A percentile compares a stretch with the other conserved stretches of the same genome.
phyloP scores from a whole-genome alignment of 1,140 invertebrate species.

The Charaxes varanes region DNA sequence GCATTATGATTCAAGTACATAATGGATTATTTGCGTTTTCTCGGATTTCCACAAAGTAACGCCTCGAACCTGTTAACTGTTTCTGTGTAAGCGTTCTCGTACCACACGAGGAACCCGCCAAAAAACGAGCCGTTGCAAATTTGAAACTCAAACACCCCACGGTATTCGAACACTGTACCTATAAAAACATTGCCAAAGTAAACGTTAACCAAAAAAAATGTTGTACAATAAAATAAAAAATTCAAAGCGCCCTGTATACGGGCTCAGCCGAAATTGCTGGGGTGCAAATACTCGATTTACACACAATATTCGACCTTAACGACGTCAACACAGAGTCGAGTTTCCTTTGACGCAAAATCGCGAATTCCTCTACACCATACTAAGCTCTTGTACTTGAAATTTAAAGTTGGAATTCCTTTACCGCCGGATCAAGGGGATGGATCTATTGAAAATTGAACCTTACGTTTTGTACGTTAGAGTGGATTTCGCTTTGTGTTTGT shows the following conservation, averaged over 20 bases:
- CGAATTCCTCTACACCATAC: too few relatives aligned
- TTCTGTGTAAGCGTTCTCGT: too few relatives aligned
- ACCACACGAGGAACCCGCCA: too few relatives aligned
- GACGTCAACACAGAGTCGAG: not conserved
- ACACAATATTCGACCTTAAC: constrained; percentile 14
- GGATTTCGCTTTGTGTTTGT: constrained; percentile 1
- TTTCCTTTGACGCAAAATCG: constrained; percentile 9
- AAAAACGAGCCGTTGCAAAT: too few relatives aligned
- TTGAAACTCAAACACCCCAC: not conserved
- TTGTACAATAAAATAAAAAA: constrained; percentile 23
- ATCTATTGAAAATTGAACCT: constrained; percentile 12
- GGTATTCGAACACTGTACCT: not conserved
- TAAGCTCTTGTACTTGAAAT: constrained; percentile 1
- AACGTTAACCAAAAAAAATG: constrained; percentile 12
- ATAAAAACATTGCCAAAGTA: constrained; percentile 12
- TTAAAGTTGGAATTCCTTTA: constrained; percentile 18
- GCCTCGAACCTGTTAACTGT: too few relatives aligned
- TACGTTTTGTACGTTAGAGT: constrained; percentile 2
- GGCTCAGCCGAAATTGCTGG: constrained; percentile 10
- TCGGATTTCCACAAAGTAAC: too few relatives aligned
- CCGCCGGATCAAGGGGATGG: not conserved
- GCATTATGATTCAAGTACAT: too few relatives aligned
- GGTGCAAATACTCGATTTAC: constrained; percentile 1
- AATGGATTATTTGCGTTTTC: too few relatives aligned
- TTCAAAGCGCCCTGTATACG: constrained; percentile 20